Base-by-base conservation (phyloP, 2,888 invertebrate genomes). In the Pseudeuparius sepicola region DNA sequence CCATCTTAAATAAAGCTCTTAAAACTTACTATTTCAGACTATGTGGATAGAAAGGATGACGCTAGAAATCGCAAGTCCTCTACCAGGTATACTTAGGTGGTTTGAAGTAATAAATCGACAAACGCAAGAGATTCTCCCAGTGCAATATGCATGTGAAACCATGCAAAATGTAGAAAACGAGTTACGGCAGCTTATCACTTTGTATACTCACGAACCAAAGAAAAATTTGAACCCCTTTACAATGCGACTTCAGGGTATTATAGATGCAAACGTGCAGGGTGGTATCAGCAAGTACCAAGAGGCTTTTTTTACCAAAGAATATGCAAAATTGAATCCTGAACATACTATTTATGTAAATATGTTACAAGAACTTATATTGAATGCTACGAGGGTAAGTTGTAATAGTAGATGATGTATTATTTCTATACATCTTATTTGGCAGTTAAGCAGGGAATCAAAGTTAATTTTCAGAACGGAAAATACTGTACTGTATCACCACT, bases 261-360 rank as follows among this genome's bases (percentile, higher is more conserved):
- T 94, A 45, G 93, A 94, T 63, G 93, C 96, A 0, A 92, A 90
- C 53, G 94, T 96, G 0, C 89, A 90, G 73, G 89, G 94, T 2
- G 94, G 94, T 9, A 83, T 92, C 39, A 79, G 85, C 29, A 96
- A 93, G 59, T 96, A 94, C 58, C 90, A 93, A 56, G 90, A 90
- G 50, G 92, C 94, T 0, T 96, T 96, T 62, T 79, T 94, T 41
- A 80, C 79, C 1, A 70, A 78, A 6, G 88, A 89, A 48, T 93
- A 87, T 55, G 59, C 72, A 1, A 64, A 67, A 38, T 60, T 68
- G 31, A 70, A 71, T 55, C 72, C 75, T 0, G 71, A 73, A 24
- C 71, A 70, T 56, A 61, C 70, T 36, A 63, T 65, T 2, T 67
- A 72, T 50, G 70, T 76, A 2, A 67, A 67, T 38, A 58, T 54